These are phyloP conservation scores for Eupithecia tripunctaria DNA, from an alignment of 2,888 invertebrate genomes.

Conservation along the genomic window DNA sequence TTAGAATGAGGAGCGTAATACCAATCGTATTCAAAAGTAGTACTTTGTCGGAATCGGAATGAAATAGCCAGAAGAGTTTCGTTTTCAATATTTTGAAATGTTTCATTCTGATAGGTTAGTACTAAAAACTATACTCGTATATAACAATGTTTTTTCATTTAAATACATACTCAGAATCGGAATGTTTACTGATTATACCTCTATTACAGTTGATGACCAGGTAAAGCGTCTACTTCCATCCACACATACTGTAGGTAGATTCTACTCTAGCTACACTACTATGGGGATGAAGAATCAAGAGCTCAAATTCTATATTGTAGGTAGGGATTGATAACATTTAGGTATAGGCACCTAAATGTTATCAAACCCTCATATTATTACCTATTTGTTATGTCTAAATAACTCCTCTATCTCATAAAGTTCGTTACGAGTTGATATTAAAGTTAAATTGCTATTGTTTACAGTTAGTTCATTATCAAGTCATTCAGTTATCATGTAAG, in stretches of 20 bases:
- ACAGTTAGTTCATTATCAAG: slow-evolving; percentile 76
- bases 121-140: too few species aligned
- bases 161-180: background rate
- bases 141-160: background rate
- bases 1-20: background rate
- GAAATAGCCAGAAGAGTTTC: background rate
- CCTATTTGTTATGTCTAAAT: slow-evolving; percentile 70
- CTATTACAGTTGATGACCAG: background rate
- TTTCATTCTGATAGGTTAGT: background rate
- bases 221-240: background rate
- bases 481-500: slow-evolving; percentile 69
- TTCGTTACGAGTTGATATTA: slow-evolving; percentile 67
- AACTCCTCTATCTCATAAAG: slow-evolving; percentile 63
- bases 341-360: slow-evolving; percentile 4
- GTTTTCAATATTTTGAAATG: background rate
- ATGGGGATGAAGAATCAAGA: background rate
- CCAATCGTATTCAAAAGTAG: background rate
- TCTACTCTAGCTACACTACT: background rate
- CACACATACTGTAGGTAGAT: background rate
- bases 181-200: background rate
- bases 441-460: slow-evolving; percentile 71
- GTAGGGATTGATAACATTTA: too few species aligned
- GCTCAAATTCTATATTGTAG: background rate
- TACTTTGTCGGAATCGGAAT: background rate
- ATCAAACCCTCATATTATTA: slow-evolving; percentile 38